Evolutionary conservation across 2,113 vertebrate genomes (phyloP), one percentile per base, ranked within the genome.

Genomic region (Neogobius melanostomus): DNA sequence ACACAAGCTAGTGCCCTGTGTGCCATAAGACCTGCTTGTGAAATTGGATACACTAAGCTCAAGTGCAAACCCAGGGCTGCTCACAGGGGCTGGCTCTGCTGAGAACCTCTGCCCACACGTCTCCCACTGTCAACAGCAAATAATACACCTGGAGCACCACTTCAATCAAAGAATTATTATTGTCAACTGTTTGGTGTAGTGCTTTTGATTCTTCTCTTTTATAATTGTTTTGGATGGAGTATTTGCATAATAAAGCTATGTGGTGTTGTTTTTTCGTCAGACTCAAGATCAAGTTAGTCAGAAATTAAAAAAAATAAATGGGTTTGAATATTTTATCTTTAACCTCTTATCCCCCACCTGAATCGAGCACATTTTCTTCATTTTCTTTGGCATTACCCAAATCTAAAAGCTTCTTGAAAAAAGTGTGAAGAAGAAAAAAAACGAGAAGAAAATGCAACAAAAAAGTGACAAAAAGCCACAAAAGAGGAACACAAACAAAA

Each of bases 121-220:
- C 56, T 59, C 56, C 28, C 56, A 60, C 36, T 15, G 57, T 60
- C 57, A 60, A 60, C 57, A 60, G 43, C 57, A 60, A 43, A 36
- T 43, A 43, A 60, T 60, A 28, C 14, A 28, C 12, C 28, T 42
- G 28, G 57, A 60, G 57, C 12, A 60, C 57, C 57, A 43, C 57
- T 56, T 28, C 10, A 12, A 60, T 60, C 36, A 12, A 60, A 43
- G 28, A 43, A 11, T 59, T 14, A 15, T 60, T 60, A 43, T 7
- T 36, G 57, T 60, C 57, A 60, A 11, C 57, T 43, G 12, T 6
- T 60, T 28, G 15, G 17, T 28, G 17, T 28, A 28, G 53, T 28
- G 21, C 6, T 21, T 56, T 11, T 56, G 53, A 17, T 28, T 51
- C 49, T 11, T 50, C 6, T 50, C 15, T 50, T 50, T 50, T 16